phyloP scores from a whole-genome alignment of 2,888 invertebrate species.

The Lasioglossum leucozonium region DNA sequence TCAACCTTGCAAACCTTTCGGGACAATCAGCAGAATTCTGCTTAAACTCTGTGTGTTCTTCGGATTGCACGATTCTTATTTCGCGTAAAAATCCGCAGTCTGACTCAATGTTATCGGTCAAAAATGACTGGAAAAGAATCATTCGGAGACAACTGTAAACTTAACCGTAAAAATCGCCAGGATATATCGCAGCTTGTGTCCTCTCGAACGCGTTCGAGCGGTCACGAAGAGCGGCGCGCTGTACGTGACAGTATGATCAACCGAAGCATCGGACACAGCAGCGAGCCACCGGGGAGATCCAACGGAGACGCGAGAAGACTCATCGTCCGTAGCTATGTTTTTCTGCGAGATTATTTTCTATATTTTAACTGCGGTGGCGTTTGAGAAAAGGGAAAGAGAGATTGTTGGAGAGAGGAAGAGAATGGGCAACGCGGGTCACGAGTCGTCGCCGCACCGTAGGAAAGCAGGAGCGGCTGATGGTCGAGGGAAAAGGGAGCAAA shows the following conservation, averaged over 20 bases:
- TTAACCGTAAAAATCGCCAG: not conserved
- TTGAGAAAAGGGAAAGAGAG: not conserved
- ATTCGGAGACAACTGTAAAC: too few species aligned
- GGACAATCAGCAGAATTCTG: not conserved
- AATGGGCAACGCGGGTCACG: not conserved
- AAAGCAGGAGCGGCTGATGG: not conserved
- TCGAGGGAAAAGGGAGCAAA: slow-evolving; percentile 44
- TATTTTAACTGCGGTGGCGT: not conserved
- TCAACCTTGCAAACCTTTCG: not conserved
- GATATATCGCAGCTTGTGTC: not conserved
- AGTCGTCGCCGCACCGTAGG: not conserved
- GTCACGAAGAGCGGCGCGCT: not conserved
- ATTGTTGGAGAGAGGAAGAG: not conserved
- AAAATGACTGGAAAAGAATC: too few species aligned
- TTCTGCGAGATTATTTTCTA: slow-evolving; percentile 3
- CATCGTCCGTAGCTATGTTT: not conserved
- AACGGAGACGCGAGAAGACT: not conserved
- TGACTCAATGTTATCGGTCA: too few species aligned
- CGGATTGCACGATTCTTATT: too few species aligned
- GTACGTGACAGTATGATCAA: not conserved
- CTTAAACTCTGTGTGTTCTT: not conserved
- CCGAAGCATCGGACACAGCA: not conserved
- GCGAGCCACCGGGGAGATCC: not conserved
- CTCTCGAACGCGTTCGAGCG: not conserved
- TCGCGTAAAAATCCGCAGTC: too few species aligned